Evolutionary conservation across 2,113 vertebrate genomes (phyloP).

Genomic region (Phylloscopus trochiloides): DNA sequence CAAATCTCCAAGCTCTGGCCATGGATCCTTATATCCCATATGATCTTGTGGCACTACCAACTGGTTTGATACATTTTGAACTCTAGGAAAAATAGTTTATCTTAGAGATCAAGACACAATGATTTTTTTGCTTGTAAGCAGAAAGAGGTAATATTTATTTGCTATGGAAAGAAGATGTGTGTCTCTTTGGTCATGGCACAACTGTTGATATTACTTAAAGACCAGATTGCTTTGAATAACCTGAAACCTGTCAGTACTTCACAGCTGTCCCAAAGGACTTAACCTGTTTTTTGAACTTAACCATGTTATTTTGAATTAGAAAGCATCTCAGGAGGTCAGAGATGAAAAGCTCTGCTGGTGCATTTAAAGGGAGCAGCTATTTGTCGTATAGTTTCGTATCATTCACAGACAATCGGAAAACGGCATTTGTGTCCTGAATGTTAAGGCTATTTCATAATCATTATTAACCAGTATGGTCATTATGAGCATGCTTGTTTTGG

Average conservation of each 20-base stretch:
- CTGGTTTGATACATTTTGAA: not conserved
- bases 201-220: not conserved
- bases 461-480: slow-evolving; percentile 11
- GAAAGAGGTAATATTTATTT: not conserved
- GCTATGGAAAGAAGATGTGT: not conserved
- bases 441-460: slow-evolving; percentile 1
- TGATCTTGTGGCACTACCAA: not conserved
- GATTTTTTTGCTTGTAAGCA: not conserved
- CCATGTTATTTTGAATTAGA: not conserved
- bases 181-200: not conserved
- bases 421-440: slow-evolving; percentile 7
- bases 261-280: not conserved
- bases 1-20: rapidly evolving
- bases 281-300: not conserved
- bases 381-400: not conserved
- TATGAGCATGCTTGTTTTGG: slow-evolving; percentile 27
- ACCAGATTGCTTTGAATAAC: not conserved
- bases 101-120: not conserved
- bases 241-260: not conserved
- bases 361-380: not conserved
- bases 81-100: not conserved
- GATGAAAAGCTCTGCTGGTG: not conserved
- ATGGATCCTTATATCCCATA: not conserved
- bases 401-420: not conserved
- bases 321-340: not conserved